Evolutionary conservation across 1,140 invertebrate genomes (phyloP).

Genomic region (Meloidogyne floridensis): DNA sequence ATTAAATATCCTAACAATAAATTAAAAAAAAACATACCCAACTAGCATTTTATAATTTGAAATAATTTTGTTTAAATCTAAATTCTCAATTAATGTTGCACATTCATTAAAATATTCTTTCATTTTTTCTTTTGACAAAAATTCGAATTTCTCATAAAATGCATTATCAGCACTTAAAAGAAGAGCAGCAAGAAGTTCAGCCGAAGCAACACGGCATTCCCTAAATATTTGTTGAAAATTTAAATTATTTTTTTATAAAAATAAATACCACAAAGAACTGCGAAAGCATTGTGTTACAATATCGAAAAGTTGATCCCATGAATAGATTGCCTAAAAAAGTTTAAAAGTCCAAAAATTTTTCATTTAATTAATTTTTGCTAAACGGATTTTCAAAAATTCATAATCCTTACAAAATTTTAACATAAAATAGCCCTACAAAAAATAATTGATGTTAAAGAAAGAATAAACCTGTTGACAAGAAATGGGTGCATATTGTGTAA

Average conservation of each 20-base stretch:
- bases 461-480: slow-evolving; percentile 19
- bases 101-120: slow-evolving; percentile 12
- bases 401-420: no score
- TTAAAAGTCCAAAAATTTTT: neutral
- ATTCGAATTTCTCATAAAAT: neutral
- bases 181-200: slow-evolving; percentile 36
- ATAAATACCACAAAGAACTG: slow-evolving; percentile 29
- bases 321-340: neutral
- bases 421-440: neutral
- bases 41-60: slow-evolving; percentile 37
- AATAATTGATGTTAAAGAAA: neutral
- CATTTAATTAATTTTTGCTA: neutral
- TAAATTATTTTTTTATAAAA: no score
- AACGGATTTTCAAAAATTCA: no score
- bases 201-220: slow-evolving; percentile 50
- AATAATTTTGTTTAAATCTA: slow-evolving; percentile 38
- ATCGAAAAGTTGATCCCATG: slow-evolving; percentile 16
- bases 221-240: no score
- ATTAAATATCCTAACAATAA: neutral
- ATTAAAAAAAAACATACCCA: slow-evolving; percentile 29
- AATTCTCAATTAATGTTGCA: slow-evolving; percentile 12
- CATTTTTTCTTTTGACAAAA: neutral
- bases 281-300: slow-evolving; percentile 6
- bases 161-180: slow-evolving; percentile 21
- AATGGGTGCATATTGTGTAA: slow-evolving; percentile 41